phyloP scores from a whole-genome alignment of 2,113 vertebrate species.

The Girardinichthys multiradiatus region DNA sequence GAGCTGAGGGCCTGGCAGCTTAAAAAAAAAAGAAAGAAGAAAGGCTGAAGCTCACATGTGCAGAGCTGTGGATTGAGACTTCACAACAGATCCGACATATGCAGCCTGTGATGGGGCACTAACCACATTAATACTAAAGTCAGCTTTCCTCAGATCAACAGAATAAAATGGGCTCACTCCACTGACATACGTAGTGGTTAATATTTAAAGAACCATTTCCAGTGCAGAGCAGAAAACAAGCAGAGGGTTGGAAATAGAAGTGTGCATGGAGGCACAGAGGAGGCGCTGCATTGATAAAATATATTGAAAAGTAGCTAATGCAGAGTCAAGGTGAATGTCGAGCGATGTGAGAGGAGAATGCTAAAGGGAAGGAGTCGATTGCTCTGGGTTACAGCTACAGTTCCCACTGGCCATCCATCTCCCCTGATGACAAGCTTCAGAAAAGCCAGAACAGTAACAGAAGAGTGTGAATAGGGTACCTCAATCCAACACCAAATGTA shows the following conservation, averaged over 20 bases:
- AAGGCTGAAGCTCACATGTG: background rate
- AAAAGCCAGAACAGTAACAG: slow-evolving; percentile 24
- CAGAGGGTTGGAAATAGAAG: slow-evolving; percentile 10
- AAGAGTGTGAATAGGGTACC: slow-evolving; percentile 20
- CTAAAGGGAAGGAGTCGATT: slow-evolving; percentile 36
- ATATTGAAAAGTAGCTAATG: slow-evolving; percentile 19
- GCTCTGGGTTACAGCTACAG: slow-evolving; percentile 14
- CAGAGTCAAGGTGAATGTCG: slow-evolving; percentile 26
- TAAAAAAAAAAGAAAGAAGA: background rate
- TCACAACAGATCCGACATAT: slow-evolving; percentile 9
- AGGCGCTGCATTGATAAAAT: slow-evolving; percentile 17
- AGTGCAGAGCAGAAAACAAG: slow-evolving; percentile 47
- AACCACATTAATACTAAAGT: slow-evolving; percentile 59
- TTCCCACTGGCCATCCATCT: slow-evolving; percentile 48
- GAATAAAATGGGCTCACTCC: slow-evolving; percentile 47
- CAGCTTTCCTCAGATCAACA: slow-evolving; percentile 52
- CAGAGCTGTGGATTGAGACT: slow-evolving; percentile 13
- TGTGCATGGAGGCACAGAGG: background rate
- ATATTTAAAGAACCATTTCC: slow-evolving; percentile 69
- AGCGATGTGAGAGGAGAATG: slow-evolving; percentile 13
- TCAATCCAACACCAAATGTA: background rate
- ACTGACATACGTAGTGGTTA: slow-evolving; percentile 57
- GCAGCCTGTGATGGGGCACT: slow-evolving; percentile 3
- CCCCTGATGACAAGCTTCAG: slow-evolving; percentile 40
- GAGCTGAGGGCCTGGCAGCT: slow-evolving; percentile 4